Evolutionary conservation across 2,797 vertebrate species (phyloP), one percentile per base, ranked within the genome.

Genomic region (Schizopygopsis pylzovi): DNA sequence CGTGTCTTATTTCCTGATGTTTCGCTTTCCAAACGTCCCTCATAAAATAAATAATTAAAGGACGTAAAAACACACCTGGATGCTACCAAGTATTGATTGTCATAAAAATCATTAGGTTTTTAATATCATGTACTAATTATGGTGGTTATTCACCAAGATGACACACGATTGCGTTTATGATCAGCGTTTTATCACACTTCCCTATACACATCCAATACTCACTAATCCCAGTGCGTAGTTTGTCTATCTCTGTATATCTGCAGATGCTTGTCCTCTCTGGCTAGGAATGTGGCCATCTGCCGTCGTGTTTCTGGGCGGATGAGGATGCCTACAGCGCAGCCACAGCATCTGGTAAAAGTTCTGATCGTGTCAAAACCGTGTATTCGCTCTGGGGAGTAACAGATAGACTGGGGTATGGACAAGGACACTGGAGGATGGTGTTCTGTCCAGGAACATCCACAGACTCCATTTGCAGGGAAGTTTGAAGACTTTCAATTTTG

Each of bases 291-390:
- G 63, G 84, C 89, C 89, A 90, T 90, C 89, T 90, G 89, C 47
- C 59, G 70, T 86, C 78, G 28, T 86, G 76, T 87, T 89, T 88
- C 87, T 86, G 81, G 65, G 56, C 83, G 61, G 85, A 84, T 86
- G 83, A 84, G 76, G 80, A 87, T 87, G 85, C 85, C 88, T 87
- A 77, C 52, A 90, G 89, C 84, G 49, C 75, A 83, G 83, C 85
- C 80, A 70, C 80, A 77, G 87, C 89, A 90, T 89, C 87, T 90
- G 88, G 86, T 82, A 18, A 89, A 79, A 85, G 82, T 90, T 89
- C 49, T 67, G 71, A 88, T 88, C 75, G 84, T 86, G 88, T 83
- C 88, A 89, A 75, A 85, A 86, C 59, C 85, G 84, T 37, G 56
- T 87, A 71, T 88, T 81, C 54, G 61, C 85, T 89, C 82, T 86